Base-by-base conservation (phyloP, 1,140 invertebrate genomes). In the Eupristina koningsbergeri region DNA sequence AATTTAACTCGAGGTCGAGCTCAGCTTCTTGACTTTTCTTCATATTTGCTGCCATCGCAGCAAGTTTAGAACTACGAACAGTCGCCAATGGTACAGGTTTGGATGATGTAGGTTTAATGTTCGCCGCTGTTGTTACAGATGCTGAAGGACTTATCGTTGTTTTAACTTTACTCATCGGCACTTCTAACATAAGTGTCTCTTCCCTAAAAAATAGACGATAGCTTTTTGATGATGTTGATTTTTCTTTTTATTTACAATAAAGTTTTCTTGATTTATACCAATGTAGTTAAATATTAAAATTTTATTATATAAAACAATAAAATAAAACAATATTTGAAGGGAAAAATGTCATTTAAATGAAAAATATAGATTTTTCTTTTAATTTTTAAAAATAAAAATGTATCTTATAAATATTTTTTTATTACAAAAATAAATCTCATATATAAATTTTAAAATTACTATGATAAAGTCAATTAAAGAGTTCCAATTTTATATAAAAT, bases 41-140 rank as follows among this genome's bases (percentile, higher is more conserved):
- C 61, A 92, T 89, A 74, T 91, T 92, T 15, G 91, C 91, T 15
- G 89, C 92, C 92, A 92, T 92, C 0, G 92, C 92, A 3, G 88
- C 88, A 0, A 92, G 88, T 50, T 92, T 92, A 0, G 92, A 91
- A 64, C 91, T 92, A 69, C 90, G 88, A 22, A 90, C 77, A 31
- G 90, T 89, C 2, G 89, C 89, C 0, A 89, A 0, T 15, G 92
- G 91, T n/a, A 92, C 75, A 8, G 90, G 86, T 29, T 91, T 91
- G 3, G 86, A 79, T 3, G 50, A 29, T 0, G 50, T 64, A 9
- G 85, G 9, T 13, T 86, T 71, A 19, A 17, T 73, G 31, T 9
- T 36, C 31, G 17, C 11, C 53, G 71, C 17, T 50, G 36, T 34
- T 19, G 63, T 34, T 29, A 47, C 1, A 11, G 77, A 7, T 26